A percentile compares a stretch with the other conserved stretches of the same genome.
Conservation (phyloP, 1,140 invertebrate species). For the Amyelois transitella region DNA sequence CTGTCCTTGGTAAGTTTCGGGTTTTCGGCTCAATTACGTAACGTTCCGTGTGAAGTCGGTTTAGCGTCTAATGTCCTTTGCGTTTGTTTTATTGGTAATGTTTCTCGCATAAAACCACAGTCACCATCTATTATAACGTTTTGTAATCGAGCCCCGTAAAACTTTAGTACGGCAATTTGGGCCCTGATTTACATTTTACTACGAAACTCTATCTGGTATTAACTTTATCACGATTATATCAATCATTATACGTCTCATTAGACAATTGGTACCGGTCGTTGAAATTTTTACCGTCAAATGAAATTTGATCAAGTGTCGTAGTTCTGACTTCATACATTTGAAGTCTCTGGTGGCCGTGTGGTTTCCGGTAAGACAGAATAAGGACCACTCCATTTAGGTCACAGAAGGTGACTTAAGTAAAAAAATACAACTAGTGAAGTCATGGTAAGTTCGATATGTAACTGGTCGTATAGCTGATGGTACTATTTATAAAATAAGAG, state of each 20-base stretch:
- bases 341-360: no score
- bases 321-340: no score
- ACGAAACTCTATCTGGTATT: slow-evolving; percentile 2
- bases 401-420: no score
- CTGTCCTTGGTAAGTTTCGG: background rate
- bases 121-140: slow-evolving; percentile 6
- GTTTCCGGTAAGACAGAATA: no score
- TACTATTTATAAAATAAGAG: no score
- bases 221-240: background rate
- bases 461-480: no score
- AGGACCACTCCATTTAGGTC: no score
- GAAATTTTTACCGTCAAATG: background rate
- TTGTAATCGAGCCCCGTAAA: slow-evolving; percentile 3
- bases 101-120: slow-evolving; percentile 1
- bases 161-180: background rate
- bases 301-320: background rate
- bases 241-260: background rate
- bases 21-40: background rate
- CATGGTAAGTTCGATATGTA: no score
- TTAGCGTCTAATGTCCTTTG: slow-evolving; percentile 3
- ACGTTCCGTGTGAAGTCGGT: slow-evolving; percentile 2
- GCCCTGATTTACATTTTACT: slow-evolving; percentile 5
- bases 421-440: no score
- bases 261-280: background rate
- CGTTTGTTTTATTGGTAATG: slow-evolving; percentile 5